Percentiles rank a stretch among this genome's conserved stretches.
phyloP scores from a whole-genome alignment of 92 coral and sea anemone genomes.

The Pocillopora meandrina region DNA sequence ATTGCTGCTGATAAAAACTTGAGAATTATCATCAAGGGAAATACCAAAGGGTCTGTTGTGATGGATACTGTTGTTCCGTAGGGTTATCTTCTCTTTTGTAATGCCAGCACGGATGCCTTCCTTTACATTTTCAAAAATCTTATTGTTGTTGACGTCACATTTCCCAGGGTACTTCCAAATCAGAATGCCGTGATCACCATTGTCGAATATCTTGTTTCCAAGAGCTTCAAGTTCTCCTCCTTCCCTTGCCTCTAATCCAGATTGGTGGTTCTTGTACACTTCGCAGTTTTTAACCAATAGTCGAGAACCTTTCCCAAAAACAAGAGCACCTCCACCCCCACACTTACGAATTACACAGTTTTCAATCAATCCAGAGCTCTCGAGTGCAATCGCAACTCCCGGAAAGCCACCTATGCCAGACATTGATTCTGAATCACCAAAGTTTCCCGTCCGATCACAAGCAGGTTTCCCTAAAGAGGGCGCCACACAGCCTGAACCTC shows the following conservation, averaged over 20 bases:
- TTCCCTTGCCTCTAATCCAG: constrained; percentile 70
- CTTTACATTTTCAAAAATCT: constrained; percentile 63
- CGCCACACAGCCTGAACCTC: constrained; percentile 77
- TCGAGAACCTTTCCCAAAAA: constrained; percentile 40
- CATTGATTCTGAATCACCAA: constrained; percentile 25
- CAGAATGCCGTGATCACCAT: constrained; percentile 56
- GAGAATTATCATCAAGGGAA: constrained; percentile 7
- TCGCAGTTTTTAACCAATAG: constrained; percentile 50
- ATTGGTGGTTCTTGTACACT: constrained; percentile 60
- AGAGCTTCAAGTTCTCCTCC: constrained; percentile 56
- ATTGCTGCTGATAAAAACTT: constrained; percentile 26
- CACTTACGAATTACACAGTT: constrained; percentile 61
- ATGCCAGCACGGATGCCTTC: constrained; percentile 51
- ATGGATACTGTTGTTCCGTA: constrained; percentile 1
- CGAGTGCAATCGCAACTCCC: constrained; percentile 36
- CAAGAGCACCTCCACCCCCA: constrained; percentile 67
- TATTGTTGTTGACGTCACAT: constrained; percentile 43
- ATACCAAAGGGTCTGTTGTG: too few species aligned
- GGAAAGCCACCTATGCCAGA: constrained; percentile 58
- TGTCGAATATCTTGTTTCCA: constrained; percentile 57
- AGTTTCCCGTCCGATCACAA: constrained; percentile 60
- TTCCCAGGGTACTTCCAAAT: constrained; percentile 52
- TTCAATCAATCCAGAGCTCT: constrained; percentile 47
- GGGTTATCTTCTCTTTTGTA: background rate
- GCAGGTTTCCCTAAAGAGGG: constrained; percentile 34